phyloP scores from a whole-genome alignment of 1,140 invertebrate genomes.

The Drosophila paulistorum region DNA sequence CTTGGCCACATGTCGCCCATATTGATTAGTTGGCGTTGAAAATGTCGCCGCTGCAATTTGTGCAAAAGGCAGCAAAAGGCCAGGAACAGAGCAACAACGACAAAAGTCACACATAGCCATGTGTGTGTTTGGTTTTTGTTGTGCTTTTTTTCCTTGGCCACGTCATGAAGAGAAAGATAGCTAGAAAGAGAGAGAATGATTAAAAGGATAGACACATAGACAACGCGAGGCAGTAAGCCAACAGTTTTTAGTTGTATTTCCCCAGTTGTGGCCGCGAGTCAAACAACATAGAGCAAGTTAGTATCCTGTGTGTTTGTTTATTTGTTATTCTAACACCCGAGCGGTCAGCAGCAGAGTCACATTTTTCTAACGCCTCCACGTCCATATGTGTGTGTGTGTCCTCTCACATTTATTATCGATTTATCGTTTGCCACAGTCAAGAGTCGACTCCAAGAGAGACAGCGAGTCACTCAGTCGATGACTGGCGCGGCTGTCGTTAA shows the following conservation, averaged over 20 bases:
- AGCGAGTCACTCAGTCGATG: conserved; percentile 14
- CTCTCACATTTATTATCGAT: conserved; percentile 71
- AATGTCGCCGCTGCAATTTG: conserved; percentile 74
- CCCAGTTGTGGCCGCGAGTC: conserved; percentile 49
- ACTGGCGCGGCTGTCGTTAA: conserved; percentile 52
- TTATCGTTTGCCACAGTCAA: conserved; percentile 38
- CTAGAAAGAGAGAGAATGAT: neutral
- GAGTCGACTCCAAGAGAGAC: neutral
- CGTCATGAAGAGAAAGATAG: conserved; percentile 5
- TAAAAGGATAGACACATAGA: neutral
- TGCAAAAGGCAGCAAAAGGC: conserved; percentile 52
- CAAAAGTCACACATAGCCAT: neutral
- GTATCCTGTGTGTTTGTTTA: conserved; percentile 32
- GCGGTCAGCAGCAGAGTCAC: conserved; percentile 20
- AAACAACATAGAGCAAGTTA: conserved; percentile 17
- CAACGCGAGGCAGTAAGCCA: neutral
- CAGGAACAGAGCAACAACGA: conserved; percentile 25
- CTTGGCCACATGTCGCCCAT: conserved; percentile 53
- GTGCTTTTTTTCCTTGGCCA: conserved; percentile 5
- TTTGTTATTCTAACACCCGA: conserved; percentile 47
- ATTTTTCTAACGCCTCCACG: conserved; percentile 32
- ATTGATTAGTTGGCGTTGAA: conserved; percentile 78
- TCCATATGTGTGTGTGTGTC: neutral
- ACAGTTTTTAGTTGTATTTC: conserved; percentile 49
- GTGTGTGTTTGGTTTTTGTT: neutral